Evolutionary conservation across 1,140 invertebrate species (phyloP).

Genomic region (Halictus rubicundus): DNA sequence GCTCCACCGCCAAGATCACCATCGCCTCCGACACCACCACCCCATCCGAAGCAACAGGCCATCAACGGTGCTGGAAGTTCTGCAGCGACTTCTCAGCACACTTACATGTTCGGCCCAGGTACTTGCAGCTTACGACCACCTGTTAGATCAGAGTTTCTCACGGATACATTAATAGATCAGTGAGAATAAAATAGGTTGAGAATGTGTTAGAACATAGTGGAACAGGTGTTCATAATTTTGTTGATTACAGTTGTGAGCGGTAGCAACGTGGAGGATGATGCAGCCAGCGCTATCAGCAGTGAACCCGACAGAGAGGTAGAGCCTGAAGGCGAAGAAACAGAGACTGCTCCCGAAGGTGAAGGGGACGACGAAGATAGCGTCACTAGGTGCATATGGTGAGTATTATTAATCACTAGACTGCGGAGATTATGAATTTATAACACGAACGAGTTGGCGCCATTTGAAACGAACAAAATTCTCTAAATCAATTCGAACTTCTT

Average conservation of each 20-base stretch:
- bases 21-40: slow-evolving; percentile 80
- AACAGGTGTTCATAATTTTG: not conserved
- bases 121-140: not conserved
- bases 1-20: slow-evolving; percentile 85
- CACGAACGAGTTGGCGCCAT: too few relatives aligned
- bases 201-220: too few relatives aligned
- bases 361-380: slow-evolving; percentile 93
- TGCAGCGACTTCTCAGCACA: slow-evolving; percentile 69
- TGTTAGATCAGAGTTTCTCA: too few relatives aligned
- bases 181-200: too few relatives aligned
- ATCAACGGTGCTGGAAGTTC: slow-evolving; percentile 72
- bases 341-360: slow-evolving; percentile 92
- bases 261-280: slow-evolving; percentile 82
- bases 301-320: slow-evolving; percentile 82
- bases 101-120: slow-evolving; percentile 76
- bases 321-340: slow-evolving; percentile 91
- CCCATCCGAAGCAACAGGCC: slow-evolving; percentile 74
- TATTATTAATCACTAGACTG: slow-evolving; percentile 8
- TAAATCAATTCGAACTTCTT: too few relatives aligned
- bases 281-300: slow-evolving; percentile 85
- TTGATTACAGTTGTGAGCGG: slow-evolving; percentile 63
- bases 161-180: too few relatives aligned
- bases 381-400: slow-evolving; percentile 93
- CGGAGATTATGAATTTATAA: too few relatives aligned
- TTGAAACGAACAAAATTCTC: too few relatives aligned